Evolutionary conservation across 2,888 invertebrate species (phyloP), one percentile per base, ranked within the genome.

Genomic region (Hermaeophaga mercurialis): DNA sequence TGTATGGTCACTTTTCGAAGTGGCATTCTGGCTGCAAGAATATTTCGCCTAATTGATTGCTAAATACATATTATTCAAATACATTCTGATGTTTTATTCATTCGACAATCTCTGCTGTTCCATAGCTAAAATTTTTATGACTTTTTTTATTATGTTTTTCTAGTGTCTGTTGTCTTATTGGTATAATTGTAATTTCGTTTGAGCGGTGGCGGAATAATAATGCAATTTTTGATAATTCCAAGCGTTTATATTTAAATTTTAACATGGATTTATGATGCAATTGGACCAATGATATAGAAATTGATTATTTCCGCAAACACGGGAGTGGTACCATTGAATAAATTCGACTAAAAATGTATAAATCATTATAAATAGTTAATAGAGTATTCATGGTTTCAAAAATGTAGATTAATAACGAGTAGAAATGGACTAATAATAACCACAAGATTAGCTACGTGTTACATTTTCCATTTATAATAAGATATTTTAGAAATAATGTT

Each of bases 21-120:
- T 36, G 43, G 26, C 24, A 26, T 43, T 43, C 43, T 26, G 14
- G 12, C 43, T 43, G 24, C 24, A 43, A 43, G 43, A 24, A 43
- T 43, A 43, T 43, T 43, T 43, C 15, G 15, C 43, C 14, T 43
- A 43, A 43, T 43, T 43, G 43, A 43, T 43, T 43, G 43, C 43
- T 24, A 43, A 43, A 43, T 43, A 43, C 24, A 43, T 43, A 43
- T 43, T 43, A 43, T 43, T 43, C 43, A 43, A 43, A 43, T 43
- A 43, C 43, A n/a, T 43, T 43, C 43, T 43, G 31, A 41, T 49
- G 41, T 49, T 49, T 49, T 49, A 49, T 41, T 49, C 39, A 49
- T 49, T 26, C 15, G 11, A 31, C 41, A 41, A 49, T 47, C 19
- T 34, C 36, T 17, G 36, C 36, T 38, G 22, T 36, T 47, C 26